phyloP scores from a whole-genome alignment of 2,113 vertebrate genomes.

The Uropsilus gracilis region DNA sequence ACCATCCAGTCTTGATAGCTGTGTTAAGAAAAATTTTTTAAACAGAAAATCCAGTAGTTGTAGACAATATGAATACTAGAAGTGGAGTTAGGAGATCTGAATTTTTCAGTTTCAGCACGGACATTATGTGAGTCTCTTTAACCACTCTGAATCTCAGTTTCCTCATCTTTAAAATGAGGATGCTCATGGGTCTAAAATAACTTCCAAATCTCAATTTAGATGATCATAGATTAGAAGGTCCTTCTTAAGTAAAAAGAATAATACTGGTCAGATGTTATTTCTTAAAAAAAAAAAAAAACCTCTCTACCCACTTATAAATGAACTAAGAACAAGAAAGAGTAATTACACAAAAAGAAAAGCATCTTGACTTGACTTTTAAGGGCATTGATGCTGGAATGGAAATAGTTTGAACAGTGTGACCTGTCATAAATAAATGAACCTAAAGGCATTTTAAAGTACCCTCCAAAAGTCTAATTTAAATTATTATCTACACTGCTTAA shows the following conservation, averaged over 20 bases:
- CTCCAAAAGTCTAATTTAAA: constrained; percentile 44
- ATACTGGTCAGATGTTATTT: constrained; percentile 22
- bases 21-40: neutral
- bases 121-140: constrained; percentile 43
- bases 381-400: constrained; percentile 21
- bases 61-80: neutral
- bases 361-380: neutral
- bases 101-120: neutral
- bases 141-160: neutral
- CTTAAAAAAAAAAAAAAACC: no score
- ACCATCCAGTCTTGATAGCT: constrained; percentile 4
- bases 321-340: constrained; percentile 2
- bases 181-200: neutral
- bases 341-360: constrained; percentile 29
- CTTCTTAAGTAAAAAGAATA: constrained; percentile 57
- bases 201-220: neutral
- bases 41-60: neutral
- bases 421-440: neutral
- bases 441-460: constrained; percentile 37
- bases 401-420: neutral
- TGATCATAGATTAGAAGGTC: constrained; percentile 28
- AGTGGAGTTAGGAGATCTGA: neutral
- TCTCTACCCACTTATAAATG: neutral
- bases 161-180: neutral
- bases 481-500: constrained; percentile 14